Conservation (phyloP, 1,140 invertebrate genomes). For the Zophobas morio region DNA sequence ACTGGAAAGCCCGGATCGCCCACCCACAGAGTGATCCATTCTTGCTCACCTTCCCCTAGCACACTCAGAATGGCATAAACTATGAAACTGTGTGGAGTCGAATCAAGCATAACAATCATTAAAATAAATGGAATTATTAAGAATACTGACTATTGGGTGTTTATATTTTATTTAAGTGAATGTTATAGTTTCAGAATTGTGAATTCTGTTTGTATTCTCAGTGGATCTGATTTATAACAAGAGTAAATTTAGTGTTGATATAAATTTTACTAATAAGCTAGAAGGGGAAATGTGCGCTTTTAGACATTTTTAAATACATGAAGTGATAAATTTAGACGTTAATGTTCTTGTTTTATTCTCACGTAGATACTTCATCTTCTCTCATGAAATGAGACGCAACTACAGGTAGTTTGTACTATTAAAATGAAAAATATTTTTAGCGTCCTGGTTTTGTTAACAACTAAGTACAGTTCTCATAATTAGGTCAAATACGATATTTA, state of each 20-base stretch:
- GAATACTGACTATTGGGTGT: conserved; percentile 2
- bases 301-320: conserved; percentile 28
- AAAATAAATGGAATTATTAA: not conserved
- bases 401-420: no score
- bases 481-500: no score
- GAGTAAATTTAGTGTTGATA: conserved; percentile 6
- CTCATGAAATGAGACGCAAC: not conserved
- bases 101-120: conserved; percentile 21
- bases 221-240: conserved; percentile 18
- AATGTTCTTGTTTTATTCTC: conserved; percentile 14
- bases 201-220: conserved; percentile 8
- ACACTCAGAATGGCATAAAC: conserved; percentile 61
- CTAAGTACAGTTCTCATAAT: no score
- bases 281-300: conserved; percentile 19
- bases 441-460: no score
- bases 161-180: conserved; percentile 12
- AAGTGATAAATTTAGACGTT: conserved; percentile 17
- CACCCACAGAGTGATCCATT: conserved; percentile 60
- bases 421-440: no score
- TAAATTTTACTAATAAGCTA: conserved; percentile 22
- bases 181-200: not conserved
- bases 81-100: conserved; percentile 5
- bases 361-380: not conserved
- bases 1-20: conserved; percentile 51
- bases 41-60: conserved; percentile 64